Conservation (phyloP, 2,113 vertebrate species). For the Rhizomys pruinosus region DNA sequence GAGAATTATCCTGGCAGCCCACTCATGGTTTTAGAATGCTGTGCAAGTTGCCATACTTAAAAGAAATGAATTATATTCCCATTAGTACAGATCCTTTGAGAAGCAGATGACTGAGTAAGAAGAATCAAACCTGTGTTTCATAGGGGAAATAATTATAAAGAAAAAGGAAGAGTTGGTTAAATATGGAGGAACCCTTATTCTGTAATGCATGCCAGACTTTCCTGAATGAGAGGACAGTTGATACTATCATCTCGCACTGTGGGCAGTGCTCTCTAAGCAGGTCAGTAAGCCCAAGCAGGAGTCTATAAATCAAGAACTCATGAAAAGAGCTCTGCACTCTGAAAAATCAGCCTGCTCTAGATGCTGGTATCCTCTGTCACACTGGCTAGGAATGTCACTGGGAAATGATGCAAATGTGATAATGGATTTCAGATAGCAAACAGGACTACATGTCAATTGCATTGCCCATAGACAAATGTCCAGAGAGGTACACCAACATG, state of each 20-base stretch:
- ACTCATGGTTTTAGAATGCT: conserved; percentile 6
- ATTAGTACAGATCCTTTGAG: neutral
- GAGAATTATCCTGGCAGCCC: neutral
- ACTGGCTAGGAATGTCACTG: neutral
- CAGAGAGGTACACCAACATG: neutral
- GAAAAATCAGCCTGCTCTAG: neutral
- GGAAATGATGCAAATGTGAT: neutral
- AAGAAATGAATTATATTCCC: neutral
- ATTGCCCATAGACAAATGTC: neutral
- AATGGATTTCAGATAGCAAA: neutral
- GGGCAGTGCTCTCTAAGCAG: neutral
- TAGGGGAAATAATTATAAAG: neutral
- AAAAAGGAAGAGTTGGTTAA: neutral
- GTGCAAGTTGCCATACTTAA: neutral
- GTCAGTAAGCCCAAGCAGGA: neutral
- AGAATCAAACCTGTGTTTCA: neutral
- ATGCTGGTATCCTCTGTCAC: neutral
- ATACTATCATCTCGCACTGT: neutral
- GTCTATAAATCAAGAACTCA: neutral
- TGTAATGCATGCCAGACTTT: neutral
- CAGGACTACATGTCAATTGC: neutral
- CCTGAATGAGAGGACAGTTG: neutral
- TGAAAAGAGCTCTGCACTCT: neutral
- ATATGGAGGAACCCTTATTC: neutral
- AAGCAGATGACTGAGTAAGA: neutral